These are phyloP conservation scores for Lacanobia wlatinum DNA, from an alignment of 2,888 invertebrate genomes.

Conservation along the genomic window DNA sequence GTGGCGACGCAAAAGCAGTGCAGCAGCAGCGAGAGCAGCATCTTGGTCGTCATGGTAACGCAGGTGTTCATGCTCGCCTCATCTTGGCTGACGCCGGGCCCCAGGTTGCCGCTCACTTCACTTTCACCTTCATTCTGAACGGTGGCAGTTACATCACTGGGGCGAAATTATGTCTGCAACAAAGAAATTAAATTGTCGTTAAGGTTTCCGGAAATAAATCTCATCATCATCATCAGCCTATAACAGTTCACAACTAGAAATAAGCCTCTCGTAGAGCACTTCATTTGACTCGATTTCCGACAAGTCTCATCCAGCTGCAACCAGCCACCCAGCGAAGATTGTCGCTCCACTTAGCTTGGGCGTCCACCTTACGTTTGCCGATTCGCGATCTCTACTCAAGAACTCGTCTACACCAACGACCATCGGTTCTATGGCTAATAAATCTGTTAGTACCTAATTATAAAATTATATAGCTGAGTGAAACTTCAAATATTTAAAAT, in stretches of 20 bases:
- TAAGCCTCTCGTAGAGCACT: too few species aligned
- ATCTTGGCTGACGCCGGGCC: conserved; percentile 42
- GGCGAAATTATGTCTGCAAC: conserved; percentile 52
- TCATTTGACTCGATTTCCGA: too few species aligned
- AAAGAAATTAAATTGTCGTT: conserved; percentile 2
- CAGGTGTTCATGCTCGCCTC: conserved; percentile 49
- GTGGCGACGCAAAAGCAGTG: conserved; percentile 86
- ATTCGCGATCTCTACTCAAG: too few species aligned
- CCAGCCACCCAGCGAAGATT: too few species aligned
- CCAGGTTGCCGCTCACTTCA: conserved; percentile 54
- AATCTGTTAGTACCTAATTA: background rate
- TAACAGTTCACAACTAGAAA: too few species aligned
- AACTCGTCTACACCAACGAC: too few species aligned
- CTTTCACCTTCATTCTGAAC: conserved; percentile 38
- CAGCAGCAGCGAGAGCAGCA: conserved; percentile 83
- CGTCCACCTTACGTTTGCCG: too few species aligned
- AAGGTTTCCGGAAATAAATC: background rate
- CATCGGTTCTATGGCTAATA: too few species aligned
- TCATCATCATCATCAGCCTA: too few species aligned
- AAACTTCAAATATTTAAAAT: background rate
- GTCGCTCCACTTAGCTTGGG: too few species aligned
- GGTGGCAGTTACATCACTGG: conserved; percentile 62
- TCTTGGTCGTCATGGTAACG: conserved; percentile 79
- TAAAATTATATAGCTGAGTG: background rate
- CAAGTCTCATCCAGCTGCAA: too few species aligned